Conservation (phyloP, 2,113 vertebrate genomes). For the Centropristis striata region DNA sequence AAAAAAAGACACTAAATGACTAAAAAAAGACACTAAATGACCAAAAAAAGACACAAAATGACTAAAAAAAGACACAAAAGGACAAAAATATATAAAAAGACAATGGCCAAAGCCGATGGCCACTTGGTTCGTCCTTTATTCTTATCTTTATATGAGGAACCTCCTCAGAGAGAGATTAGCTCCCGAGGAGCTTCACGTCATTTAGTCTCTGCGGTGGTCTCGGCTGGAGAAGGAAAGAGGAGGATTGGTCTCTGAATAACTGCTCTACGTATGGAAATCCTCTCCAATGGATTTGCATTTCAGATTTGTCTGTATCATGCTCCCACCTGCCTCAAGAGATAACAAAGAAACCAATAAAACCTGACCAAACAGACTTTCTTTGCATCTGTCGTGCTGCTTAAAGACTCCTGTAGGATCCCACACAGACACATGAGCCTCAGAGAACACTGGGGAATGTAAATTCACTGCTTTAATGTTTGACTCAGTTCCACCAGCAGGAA, state of each 20-base stretch:
- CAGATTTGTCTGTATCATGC: conserved; percentile 31
- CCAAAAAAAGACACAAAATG: too few relatives aligned
- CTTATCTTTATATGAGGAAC: conserved; percentile 39
- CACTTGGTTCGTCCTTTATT: conserved; percentile 45
- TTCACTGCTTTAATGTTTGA: conserved; percentile 40
- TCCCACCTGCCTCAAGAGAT: conserved; percentile 38
- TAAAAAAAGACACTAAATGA: too few relatives aligned
- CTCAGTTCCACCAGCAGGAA: conserved; percentile 40
- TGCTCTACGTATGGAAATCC: conserved; percentile 17
- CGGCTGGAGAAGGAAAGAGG: conserved; percentile 1
- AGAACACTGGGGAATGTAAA: conserved; percentile 31
- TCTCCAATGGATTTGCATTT: conserved; percentile 48
- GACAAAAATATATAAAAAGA: too few relatives aligned
- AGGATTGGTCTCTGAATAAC: conserved; percentile 24
- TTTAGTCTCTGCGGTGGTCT: conserved; percentile 3
- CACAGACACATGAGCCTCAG: neutral
- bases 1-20: too few relatives aligned
- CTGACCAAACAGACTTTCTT: conserved; percentile 25
- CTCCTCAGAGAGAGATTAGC: neutral
- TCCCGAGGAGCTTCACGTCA: conserved; percentile 16
- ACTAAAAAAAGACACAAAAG: too few relatives aligned
- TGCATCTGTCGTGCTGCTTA: conserved; percentile 2
- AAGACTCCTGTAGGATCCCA: conserved; percentile 17
- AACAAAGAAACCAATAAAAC: conserved; percentile 48
- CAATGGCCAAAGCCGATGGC: conserved; percentile 43